phyloP scores from a whole-genome alignment of 2,888 invertebrate genomes.

The Sussaba pulchella region DNA sequence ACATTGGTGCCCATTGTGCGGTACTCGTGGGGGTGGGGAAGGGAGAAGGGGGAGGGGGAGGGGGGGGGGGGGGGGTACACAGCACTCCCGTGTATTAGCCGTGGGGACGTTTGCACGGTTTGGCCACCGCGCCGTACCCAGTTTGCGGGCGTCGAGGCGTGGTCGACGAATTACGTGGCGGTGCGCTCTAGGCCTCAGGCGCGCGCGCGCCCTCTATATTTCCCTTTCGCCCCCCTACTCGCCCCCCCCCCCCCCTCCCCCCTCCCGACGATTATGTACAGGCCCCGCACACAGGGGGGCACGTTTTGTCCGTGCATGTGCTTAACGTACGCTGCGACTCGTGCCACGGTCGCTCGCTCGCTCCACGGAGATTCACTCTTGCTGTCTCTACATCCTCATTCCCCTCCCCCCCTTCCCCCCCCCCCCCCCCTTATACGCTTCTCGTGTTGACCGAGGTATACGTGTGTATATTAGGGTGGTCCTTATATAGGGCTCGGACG shows the following conservation, averaged over 20 bases:
- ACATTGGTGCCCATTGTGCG: constrained; percentile 65
- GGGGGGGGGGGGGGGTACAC: constrained; percentile 14
- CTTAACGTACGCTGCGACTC: constrained; percentile 12
- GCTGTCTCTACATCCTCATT: constrained; percentile 10
- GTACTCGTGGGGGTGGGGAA: constrained; percentile 23
- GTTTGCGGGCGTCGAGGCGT: constrained; percentile 73
- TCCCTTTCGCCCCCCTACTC: constrained; percentile 32
- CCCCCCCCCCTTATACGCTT: too few species aligned
- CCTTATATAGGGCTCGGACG: too few species aligned
- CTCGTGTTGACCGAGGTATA: neutral
- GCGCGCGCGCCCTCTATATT: constrained; percentile 39
- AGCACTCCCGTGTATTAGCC: constrained; percentile 64
- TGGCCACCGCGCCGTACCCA: constrained; percentile 60
- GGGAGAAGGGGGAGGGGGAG: neutral
- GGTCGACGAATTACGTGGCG: constrained; percentile 74
- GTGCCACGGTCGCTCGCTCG: constrained; percentile 23
- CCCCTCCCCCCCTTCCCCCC: neutral
- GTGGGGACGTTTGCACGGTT: constrained; percentile 62
- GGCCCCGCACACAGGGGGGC: neutral
- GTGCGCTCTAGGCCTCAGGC: constrained; percentile 55
- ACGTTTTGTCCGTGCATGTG: neutral
- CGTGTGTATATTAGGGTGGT: constrained; percentile 10
- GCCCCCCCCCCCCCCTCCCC: neutral
- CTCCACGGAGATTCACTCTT: constrained; percentile 21
- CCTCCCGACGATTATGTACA: neutral